These are phyloP conservation scores for Dryobotodes eremita DNA, from an alignment of 2,888 invertebrate genomes.

Conservation along the genomic window DNA sequence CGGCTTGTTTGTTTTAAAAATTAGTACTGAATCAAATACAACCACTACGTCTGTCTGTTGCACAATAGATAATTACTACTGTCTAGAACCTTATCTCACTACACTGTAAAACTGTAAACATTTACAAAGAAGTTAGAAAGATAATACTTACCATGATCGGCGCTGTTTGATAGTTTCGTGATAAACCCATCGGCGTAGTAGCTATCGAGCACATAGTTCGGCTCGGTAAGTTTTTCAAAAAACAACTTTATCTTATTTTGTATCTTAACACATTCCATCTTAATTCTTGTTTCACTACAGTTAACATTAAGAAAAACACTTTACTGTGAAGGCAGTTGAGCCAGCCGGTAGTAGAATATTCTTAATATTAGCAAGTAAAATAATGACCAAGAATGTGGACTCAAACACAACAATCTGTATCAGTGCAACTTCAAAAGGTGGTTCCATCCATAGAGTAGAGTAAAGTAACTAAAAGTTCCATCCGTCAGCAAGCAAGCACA, in stretches of 20 bases:
- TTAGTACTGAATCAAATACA: not conserved
- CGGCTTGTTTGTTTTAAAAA: constrained; percentile 17
- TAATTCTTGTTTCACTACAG: constrained; percentile 11
- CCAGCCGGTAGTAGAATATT: not conserved
- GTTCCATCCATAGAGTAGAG: no score
- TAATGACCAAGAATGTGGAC: not conserved
- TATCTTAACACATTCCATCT: constrained; percentile 75
- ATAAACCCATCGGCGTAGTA: constrained; percentile 92
- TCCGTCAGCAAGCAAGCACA: no score
- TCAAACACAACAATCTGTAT: constrained; percentile 24
- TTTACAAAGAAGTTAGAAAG: not conserved
- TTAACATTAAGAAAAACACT: constrained; percentile 41
- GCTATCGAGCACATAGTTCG: constrained; percentile 91
- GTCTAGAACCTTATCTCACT: not conserved
- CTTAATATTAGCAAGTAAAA: not conserved
- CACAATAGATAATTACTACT: constrained; percentile 1
- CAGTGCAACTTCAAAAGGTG: constrained; percentile 31
- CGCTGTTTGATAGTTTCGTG: constrained; percentile 90
- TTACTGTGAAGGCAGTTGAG: constrained; percentile 1
- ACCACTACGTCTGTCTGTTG: not conserved
- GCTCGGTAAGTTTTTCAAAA: constrained; percentile 90
- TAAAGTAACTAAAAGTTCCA: no score
- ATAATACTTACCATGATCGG: constrained; percentile 85
- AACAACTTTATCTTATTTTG: constrained; percentile 90
- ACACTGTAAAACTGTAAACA: not conserved